phyloP scores from a whole-genome alignment of 2,888 invertebrate species.

The Callosobruchus maculatus region DNA sequence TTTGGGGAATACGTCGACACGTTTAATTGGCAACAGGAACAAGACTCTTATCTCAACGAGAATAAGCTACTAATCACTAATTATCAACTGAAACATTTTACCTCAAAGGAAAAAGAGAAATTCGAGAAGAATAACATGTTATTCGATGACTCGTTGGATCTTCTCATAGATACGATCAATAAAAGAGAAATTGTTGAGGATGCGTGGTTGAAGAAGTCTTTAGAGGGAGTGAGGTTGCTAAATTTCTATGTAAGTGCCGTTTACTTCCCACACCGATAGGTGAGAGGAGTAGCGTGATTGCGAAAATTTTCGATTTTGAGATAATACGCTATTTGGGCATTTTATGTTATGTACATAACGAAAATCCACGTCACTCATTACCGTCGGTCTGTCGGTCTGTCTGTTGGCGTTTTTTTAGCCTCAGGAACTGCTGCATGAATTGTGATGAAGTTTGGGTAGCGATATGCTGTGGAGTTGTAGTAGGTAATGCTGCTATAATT shows the following conservation, averaged over 20 bases:
- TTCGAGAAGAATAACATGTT: constrained; percentile 31
- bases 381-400: too few species aligned
- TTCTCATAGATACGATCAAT: constrained; percentile 32
- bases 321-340: too few species aligned
- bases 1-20: constrained; percentile 37
- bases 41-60: constrained; percentile 29
- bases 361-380: too few species aligned
- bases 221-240: constrained; percentile 29
- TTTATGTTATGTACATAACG: too few species aligned
- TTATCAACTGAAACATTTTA: constrained; percentile 28
- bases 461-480: too few species aligned
- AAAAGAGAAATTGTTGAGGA: constrained; percentile 30
- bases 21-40: constrained; percentile 33
- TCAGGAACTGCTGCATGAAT: too few species aligned
- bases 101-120: constrained; percentile 18
- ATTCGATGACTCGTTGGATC: constrained; percentile 24
- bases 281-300: too few species aligned
- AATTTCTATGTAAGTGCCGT: constrained; percentile 34
- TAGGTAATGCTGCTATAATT: too few species aligned
- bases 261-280: too few species aligned
- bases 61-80: constrained; percentile 34
- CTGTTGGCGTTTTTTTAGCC: too few species aligned
- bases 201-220: constrained; percentile 28
- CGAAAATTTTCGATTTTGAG: too few species aligned
- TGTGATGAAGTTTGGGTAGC: too few species aligned